Conservation (phyloP, 2,113 vertebrate species). For the Lathamus discolor region DNA sequence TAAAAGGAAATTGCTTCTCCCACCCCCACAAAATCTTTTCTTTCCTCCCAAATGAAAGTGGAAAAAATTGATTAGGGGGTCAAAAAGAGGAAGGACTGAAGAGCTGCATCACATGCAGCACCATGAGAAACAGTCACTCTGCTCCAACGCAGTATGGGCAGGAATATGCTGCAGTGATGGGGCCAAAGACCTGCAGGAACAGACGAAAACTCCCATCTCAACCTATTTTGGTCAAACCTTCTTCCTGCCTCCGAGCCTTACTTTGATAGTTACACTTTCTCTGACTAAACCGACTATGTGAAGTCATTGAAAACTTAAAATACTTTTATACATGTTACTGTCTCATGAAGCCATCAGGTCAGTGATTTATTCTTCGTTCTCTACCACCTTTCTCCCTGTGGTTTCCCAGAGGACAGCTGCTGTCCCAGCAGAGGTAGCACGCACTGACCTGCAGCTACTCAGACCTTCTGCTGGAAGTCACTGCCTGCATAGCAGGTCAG, state of each 20-base stretch:
- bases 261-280: neutral
- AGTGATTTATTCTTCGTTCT: neutral
- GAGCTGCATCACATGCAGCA: neutral
- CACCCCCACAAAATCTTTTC: neutral
- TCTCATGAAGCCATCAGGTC: neutral
- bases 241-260: neutral
- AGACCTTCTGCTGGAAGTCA: neutral
- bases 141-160: neutral
- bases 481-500: neutral
- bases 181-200: neutral
- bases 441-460: neutral
- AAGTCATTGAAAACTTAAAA: neutral
- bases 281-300: neutral
- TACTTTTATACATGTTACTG: neutral
- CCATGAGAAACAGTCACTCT: neutral
- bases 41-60: slow-evolving; percentile 28
- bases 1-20: slow-evolving; percentile 10
- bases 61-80: slow-evolving; percentile 39
- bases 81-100: slow-evolving; percentile 29
- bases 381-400: neutral
- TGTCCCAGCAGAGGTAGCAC: neutral
- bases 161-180: neutral
- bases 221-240: neutral
- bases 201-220: neutral
- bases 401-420: neutral